These are phyloP conservation scores for Drosophila greeni DNA, from an alignment of 2,888 invertebrate genomes.

Conservation along the genomic window DNA sequence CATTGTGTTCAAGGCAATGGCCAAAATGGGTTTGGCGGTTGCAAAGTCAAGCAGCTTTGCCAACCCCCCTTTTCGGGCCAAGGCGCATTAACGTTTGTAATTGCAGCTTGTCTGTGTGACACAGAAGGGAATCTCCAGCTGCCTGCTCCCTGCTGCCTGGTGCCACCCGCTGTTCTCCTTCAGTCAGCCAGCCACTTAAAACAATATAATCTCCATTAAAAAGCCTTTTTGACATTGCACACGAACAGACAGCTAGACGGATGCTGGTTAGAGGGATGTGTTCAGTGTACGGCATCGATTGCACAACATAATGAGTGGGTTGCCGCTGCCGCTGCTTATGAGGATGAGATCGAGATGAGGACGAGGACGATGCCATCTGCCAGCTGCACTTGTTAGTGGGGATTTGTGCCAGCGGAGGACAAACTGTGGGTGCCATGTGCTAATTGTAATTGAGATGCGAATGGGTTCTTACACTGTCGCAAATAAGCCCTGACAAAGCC, in stretches of 20 bases:
- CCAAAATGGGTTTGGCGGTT: constrained; percentile 60
- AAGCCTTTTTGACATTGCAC: constrained; percentile 72
- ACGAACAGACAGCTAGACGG: constrained; percentile 16
- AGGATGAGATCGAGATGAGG: constrained; percentile 7
- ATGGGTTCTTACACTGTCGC: constrained; percentile 22
- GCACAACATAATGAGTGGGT: constrained; percentile 58
- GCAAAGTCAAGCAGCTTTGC: constrained; percentile 60
- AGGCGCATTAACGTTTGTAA: constrained; percentile 75
- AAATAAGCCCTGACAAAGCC: neutral
- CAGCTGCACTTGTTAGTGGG: constrained; percentile 24
- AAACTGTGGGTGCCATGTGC: constrained; percentile 54
- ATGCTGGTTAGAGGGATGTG: constrained; percentile 11
- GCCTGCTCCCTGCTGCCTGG: constrained; percentile 7
- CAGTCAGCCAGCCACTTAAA: constrained; percentile 63
- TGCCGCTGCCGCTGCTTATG: constrained; percentile 4
- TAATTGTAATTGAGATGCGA: constrained; percentile 70
- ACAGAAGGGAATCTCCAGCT: constrained; percentile 24
- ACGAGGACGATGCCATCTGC: constrained; percentile 9
- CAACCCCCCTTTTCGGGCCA: constrained; percentile 21
- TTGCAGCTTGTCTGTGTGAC: constrained; percentile 67
- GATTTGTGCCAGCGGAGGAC: constrained; percentile 40
- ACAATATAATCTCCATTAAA: constrained; percentile 76
- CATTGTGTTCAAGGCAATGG: constrained; percentile 50
- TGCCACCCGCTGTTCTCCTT: constrained; percentile 22
- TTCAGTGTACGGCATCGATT: constrained; percentile 58